Evolutionary conservation across 2,888 invertebrate species (phyloP), one percentile per base, ranked within the genome.

Genomic region (Andrena minutula): DNA sequence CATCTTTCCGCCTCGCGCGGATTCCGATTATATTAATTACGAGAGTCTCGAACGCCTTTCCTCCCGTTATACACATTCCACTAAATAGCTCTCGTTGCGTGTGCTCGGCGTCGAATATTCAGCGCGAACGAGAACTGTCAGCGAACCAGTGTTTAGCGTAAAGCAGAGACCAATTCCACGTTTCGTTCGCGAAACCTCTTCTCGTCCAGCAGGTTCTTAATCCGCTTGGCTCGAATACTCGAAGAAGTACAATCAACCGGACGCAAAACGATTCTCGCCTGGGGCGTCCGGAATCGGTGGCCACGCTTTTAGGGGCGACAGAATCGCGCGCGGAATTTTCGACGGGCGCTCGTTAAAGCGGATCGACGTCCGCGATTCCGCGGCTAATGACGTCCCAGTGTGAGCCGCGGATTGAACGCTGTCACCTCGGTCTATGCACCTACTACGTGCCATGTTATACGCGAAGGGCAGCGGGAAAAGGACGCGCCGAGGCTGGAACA

Each of bases 351-450:
- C 80, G 82, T 82, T 82, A 82, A 76, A 80, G 69, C 80, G 56
- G 65, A 76, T 84, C 83, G 89, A 87, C 82, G 75, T 80, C 75
- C 79, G 75, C 76, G 79, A 75, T 78, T 70, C 79, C 81, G 74
- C 83, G 88, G 86, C 86, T 89, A 89, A 89, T 89, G 89, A 89
- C 82, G 86, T 80, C 82, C 79, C 72, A 75, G 72, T 79, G 85
- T 82, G 82, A 82, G 77, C 60, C 79, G 82, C 79, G 81, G 68
- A 83, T 72, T 41, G 72, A 53, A 41, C 80, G 72, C 73, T 41
- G 83, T 79, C 71, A 23, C 53, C 16, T 28, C 35, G 63, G 32
- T 26, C 70, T 70, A 66, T 74, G 69, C 79, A 51, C 30, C 16
- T 16, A 41, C 41, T 41, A 41, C 41, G 41, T 12, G 16, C 16